Evolutionary conservation across 2,113 vertebrate species (phyloP), one percentile per base, ranked within the genome.

Genomic region (Corvus moneduloides): DNA sequence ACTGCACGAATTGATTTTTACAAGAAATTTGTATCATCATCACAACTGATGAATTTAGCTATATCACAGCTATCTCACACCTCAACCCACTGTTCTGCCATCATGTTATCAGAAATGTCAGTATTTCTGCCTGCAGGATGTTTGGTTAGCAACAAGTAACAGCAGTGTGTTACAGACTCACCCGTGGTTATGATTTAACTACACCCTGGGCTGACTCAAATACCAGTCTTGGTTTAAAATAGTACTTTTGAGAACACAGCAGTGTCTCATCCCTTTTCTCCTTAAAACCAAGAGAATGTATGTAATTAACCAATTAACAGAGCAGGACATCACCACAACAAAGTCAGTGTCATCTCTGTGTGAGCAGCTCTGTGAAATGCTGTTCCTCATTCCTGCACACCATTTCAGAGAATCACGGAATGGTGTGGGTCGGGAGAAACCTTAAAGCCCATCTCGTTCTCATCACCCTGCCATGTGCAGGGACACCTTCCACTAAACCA

Each of bases 341-440:
- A 16, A 16, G 9, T 2, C 20, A 4, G n/a, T 0, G 22, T 16
- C 14, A 43, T 0, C 32, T 44, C 73, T 10, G n/a, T 7, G 2
- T 9, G 37, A 61, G 43, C 30, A 39, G 46, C 6, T 73, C 52
- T 56, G n/a, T 3, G 76, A 58, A 64, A 41, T 0, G 8, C 48
- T 2, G 13, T 27, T 71, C 56, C 69, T 28, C 80, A 7, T 15
- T 58, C 26, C 79, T 1, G 9, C 74, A 41, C 37, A 7, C 13
- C 8, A 20, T 6, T 10, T 41, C 14, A 64, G 22, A 59, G 79
- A 55, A 77, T 10, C 55, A 16, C 17, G 7, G 55, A 62, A 49
- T 3, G 21, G 13, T 23, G 10, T 28, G 79, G 6, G 21, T 0
- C 43, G 41, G 48, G 43, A 48, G 30, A 26, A 52, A 37, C 41